Conservation (phyloP, 2,113 vertebrate genomes). For the Xiphophorus hellerii region DNA sequence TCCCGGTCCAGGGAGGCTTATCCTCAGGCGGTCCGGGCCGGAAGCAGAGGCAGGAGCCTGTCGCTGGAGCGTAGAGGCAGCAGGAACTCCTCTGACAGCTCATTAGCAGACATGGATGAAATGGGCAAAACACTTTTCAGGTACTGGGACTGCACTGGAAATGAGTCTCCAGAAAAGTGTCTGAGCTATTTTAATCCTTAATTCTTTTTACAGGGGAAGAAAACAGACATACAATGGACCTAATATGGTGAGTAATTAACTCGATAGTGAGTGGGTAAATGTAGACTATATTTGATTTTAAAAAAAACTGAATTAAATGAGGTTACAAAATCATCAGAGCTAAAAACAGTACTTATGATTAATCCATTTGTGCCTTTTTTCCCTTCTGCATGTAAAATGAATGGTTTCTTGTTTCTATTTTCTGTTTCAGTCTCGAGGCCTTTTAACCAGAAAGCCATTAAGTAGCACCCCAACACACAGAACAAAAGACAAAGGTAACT, state of each 20-base stretch:
- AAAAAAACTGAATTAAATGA: background rate
- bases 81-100: slow-evolving; percentile 86
- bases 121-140: slow-evolving; percentile 79
- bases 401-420: background rate
- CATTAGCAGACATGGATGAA: slow-evolving; percentile 85
- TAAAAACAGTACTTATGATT: background rate
- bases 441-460: slow-evolving; percentile 70
- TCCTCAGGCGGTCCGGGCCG: slow-evolving; percentile 42
- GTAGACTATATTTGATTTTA: too few relatives aligned
- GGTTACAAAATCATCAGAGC: background rate
- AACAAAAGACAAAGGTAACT: slow-evolving; percentile 65
- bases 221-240: slow-evolving; percentile 74
- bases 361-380: background rate
- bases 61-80: slow-evolving; percentile 86
- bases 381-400: background rate
- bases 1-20: slow-evolving; percentile 67
- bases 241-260: slow-evolving; percentile 60
- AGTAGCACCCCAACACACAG: slow-evolving; percentile 80
- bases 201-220: slow-evolving; percentile 66
- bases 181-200: slow-evolving; percentile 4
- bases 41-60: slow-evolving; percentile 80
- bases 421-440: slow-evolving; percentile 67
- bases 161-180: background rate
- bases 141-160: slow-evolving; percentile 50
- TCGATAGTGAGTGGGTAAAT: too few relatives aligned